A percentile compares a stretch with the other conserved stretches of the same genome.
Conservation (phyloP, 2,113 vertebrate species). For the Megaleporinus macrocephalus region DNA sequence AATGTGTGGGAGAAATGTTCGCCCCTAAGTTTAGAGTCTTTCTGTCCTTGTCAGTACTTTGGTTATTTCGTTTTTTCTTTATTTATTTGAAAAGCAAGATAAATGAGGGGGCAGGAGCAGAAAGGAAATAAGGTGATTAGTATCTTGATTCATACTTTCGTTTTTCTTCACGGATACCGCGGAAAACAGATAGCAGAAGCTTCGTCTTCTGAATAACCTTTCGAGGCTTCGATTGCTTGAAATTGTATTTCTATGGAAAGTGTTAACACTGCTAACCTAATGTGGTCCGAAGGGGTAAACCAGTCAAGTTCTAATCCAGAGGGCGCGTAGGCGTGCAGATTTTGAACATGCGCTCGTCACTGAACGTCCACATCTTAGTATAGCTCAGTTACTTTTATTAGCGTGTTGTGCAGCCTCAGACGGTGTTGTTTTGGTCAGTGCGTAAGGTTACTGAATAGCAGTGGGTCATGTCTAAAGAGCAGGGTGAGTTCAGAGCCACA, state of each 20-base stretch:
- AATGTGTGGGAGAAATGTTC: not conserved
- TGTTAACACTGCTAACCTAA: not conserved
- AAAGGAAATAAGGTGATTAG: not conserved
- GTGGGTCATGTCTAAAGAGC: constrained; percentile 62
- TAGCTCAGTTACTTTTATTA: constrained; percentile 60
- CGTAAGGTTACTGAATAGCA: constrained; percentile 40
- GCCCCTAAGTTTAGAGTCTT: constrained; percentile 3
- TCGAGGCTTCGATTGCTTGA: constrained; percentile 1
- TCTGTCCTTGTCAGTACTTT: not conserved
- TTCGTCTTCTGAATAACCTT: not conserved
- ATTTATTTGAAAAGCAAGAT: constrained; percentile 3
- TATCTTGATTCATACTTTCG: not conserved
- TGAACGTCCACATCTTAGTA: not conserved
- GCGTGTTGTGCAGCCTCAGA: constrained; percentile 62
- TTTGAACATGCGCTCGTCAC: not conserved
- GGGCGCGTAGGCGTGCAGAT: constrained; percentile 53
- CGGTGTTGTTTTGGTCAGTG: constrained; percentile 55
- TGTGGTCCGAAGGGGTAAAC: not conserved
- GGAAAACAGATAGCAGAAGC: not conserved
- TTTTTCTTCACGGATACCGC: not conserved
- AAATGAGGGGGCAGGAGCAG: not conserved
- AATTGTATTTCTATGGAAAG: constrained; percentile 38
- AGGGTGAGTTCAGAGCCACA: constrained; percentile 53
- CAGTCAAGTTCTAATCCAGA: not conserved
- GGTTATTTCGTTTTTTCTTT: not conserved